Evolutionary conservation across 2,113 vertebrate genomes (phyloP).

Genomic region (Okapia johnstoni): DNA sequence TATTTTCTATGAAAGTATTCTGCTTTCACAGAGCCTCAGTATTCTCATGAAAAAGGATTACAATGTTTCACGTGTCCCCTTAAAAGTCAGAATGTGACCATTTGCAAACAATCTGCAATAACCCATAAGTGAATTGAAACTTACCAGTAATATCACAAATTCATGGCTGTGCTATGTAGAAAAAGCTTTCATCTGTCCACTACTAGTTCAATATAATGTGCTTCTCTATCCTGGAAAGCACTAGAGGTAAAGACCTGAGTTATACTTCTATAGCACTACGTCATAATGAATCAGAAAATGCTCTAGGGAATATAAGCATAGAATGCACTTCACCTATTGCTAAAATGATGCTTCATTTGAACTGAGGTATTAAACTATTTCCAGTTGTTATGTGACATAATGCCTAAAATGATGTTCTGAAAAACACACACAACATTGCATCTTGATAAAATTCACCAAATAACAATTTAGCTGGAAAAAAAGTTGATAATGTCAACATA

Average conservation of each 20-base stretch:
- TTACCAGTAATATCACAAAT: not conserved
- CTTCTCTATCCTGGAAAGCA: slow-evolving; percentile 37
- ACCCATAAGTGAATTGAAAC: not conserved
- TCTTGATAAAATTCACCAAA: not conserved
- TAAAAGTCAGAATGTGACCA: not conserved
- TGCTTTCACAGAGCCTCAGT: not conserved
- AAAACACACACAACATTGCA: not conserved
- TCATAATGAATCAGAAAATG: slow-evolving; percentile 38
- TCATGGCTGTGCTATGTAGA: not conserved
- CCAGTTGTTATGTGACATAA: not conserved
- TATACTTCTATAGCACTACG: not conserved
- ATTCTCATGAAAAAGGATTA: not conserved
- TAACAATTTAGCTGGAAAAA: not conserved
- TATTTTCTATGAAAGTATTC: not conserved
- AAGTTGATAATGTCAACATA: not conserved
- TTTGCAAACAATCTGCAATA: slow-evolving; percentile 42
- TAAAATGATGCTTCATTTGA: slow-evolving; percentile 35
- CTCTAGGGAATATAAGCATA: not conserved
- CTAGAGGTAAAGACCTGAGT: slow-evolving; percentile 51
- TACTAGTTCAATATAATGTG: slow-evolving; percentile 48
- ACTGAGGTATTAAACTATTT: not conserved
- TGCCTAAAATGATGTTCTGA: not conserved
- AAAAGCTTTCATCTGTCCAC: slow-evolving; percentile 41
- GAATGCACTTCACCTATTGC: not conserved
- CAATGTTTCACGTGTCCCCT: not conserved